These are phyloP conservation scores for Prinia subflava DNA, from an alignment of 2,113 vertebrate species.

Conservation along the genomic window DNA sequence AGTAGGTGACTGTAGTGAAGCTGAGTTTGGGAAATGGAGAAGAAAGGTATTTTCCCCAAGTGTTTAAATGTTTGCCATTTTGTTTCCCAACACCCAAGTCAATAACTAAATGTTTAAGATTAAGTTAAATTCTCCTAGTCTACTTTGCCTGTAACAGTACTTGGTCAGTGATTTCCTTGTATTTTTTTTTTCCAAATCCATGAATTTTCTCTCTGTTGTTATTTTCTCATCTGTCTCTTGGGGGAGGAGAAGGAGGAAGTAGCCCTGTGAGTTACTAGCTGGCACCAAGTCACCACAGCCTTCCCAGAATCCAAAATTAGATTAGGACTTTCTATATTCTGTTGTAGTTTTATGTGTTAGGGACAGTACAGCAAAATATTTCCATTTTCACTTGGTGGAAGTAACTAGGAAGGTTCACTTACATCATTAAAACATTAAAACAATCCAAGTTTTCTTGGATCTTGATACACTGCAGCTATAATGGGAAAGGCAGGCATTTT, in stretches of 20 bases:
- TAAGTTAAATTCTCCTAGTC: not conserved
- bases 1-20: not conserved
- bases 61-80: not conserved
- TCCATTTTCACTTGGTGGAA: not conserved
- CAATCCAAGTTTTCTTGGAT: not conserved
- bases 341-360: not conserved
- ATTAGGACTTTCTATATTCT: not conserved
- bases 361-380: not conserved
- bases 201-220: not conserved
- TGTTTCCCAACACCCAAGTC: not conserved
- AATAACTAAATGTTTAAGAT: not conserved
- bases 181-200: rapidly evolving
- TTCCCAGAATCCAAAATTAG: conserved; percentile 26
- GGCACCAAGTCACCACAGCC: not conserved
- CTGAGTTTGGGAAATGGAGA: not conserved
- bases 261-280: not conserved
- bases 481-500: not conserved
- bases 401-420: not conserved
- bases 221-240: not conserved
- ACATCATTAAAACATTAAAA: not conserved
- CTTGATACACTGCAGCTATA: not conserved
- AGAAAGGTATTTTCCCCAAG: not conserved
- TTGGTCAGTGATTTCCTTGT: not conserved
- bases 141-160: not conserved
- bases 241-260: not conserved